These are phyloP conservation scores for Uloborus plumipes DNA, from an alignment of 2,888 invertebrate genomes.

Conservation along the genomic window DNA sequence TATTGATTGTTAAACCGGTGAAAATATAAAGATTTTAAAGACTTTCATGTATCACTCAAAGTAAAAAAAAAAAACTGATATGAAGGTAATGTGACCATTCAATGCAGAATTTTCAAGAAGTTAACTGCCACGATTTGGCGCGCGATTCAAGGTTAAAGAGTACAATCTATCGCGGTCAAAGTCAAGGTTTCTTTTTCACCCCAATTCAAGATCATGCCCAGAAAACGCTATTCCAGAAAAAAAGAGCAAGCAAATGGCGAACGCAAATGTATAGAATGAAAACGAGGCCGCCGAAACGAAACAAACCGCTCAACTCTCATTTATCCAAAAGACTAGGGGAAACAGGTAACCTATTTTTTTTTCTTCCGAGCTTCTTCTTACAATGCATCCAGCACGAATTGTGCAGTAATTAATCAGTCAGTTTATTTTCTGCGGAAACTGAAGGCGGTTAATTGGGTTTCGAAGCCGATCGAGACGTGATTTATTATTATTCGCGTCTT, in stretches of 20 bases:
- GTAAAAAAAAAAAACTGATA: too few relatives aligned
- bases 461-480: slow-evolving; percentile 11
- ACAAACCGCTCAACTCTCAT: background rate
- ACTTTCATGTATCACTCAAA: too few relatives aligned
- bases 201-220: slow-evolving; percentile 3
- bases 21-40: too few relatives aligned
- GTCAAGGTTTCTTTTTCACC: slow-evolving; percentile 35
- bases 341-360: slow-evolving; percentile 43
- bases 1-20: too few relatives aligned
- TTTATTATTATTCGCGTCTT: slow-evolving; percentile 1
- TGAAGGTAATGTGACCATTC: too few relatives aligned
- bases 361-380: too few relatives aligned
- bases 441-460: slow-evolving; percentile 37
- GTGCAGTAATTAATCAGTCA: slow-evolving; percentile 10
- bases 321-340: slow-evolving; percentile 25
- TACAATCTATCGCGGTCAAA: slow-evolving; percentile 15
- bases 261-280: background rate
- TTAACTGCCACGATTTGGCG: too few relatives aligned
- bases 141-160: background rate
- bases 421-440: background rate
- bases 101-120: too few relatives aligned
- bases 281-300: slow-evolving; percentile 5
- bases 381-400: slow-evolving; percentile 3
- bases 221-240: background rate
- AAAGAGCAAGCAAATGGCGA: background rate